Evolutionary conservation across 2,888 invertebrate genomes (phyloP), one percentile per base, ranked within the genome.

Genomic region (Atrina japonica): DNA sequence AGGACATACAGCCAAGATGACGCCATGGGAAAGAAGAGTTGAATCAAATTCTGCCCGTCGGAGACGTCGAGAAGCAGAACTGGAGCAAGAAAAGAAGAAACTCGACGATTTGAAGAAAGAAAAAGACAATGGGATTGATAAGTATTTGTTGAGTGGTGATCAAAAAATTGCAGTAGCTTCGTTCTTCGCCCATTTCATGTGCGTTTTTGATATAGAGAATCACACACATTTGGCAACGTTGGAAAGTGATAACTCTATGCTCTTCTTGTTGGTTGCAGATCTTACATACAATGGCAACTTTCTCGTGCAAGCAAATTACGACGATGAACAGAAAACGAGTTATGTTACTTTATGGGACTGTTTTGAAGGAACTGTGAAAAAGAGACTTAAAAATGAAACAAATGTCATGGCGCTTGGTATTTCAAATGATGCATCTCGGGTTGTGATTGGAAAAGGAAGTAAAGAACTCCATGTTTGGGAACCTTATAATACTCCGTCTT

Each of bases 311-410:
- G 82, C 87, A 23, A 89, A 87, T 73, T 89, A 88, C 76, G 89
- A 90, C 76, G 89, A 89, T 59, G 78, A 81, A 16, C 79, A 76
- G 30, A 89, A 89, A 73, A 76, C 80, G 43, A 89, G 89, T 64
- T 89, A 88, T 75, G 87, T 90, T 16, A 89, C 88, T 16, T 68
- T 89, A 45, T 89, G 90, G 88, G 84, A 89, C 72, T 88, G 88
- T 23, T 40, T 70, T n/a, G 76, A 80, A 1, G 89, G 89, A 0
- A 66, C 78, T 11, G 82, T 90, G 9, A 83, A 81, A 59, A 78
- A 81, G 43, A 72, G 88, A 3, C 77, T 90, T 29, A 84, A 85
- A 55, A 84, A 87, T 53, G 89, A 89, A 75, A 84, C 82, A 23
- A 81, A 88, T 59, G 88, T 90, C n/a, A 80, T 84, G 56, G 86